Conservation (phyloP, 2,797 vertebrate genomes). For the Diceros bicornis region DNA sequence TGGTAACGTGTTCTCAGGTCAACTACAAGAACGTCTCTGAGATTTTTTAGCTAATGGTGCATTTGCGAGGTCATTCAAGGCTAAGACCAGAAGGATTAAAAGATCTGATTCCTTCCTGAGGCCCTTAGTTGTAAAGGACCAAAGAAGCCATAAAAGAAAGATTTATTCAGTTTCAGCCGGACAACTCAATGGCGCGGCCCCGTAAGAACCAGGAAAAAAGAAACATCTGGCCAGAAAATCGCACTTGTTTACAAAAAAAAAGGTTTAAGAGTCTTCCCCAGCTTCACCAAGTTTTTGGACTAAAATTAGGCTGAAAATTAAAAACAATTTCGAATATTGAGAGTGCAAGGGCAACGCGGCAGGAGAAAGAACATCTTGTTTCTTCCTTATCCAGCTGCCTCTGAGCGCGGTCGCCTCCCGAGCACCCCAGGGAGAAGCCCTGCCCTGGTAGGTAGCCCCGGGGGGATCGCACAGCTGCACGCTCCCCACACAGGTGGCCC, state of each 20-base stretch:
- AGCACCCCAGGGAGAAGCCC: constrained; percentile 35
- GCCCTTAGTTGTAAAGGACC: constrained; percentile 88
- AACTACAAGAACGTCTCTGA: constrained; percentile 84
- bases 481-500: constrained; percentile 57
- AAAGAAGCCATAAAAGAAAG: constrained; percentile 90
- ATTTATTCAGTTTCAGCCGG: constrained; percentile 88
- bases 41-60: constrained; percentile 82
- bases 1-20: constrained; percentile 79
- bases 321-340: constrained; percentile 81
- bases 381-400: constrained; percentile 71
- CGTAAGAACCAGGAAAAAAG: constrained; percentile 84
- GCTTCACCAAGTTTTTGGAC: constrained; percentile 80
- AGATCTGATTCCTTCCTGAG: constrained; percentile 88
- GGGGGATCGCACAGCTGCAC: constrained; percentile 25
- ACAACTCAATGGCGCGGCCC: constrained; percentile 86
- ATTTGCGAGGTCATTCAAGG: constrained; percentile 89
- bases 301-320: constrained; percentile 85
- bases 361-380: constrained; percentile 82
- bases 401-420: not conserved
- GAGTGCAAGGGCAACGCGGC: constrained; percentile 5
- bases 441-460: constrained; percentile 53
- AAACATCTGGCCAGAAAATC: constrained; percentile 86
- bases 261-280: constrained; percentile 80
- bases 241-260: constrained; percentile 86
- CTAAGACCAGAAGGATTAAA: constrained; percentile 88